A percentile compares a stretch with the other conserved stretches of the same genome.
phyloP scores from a whole-genome alignment of 2,888 invertebrate species.

The Chrysolina haemoptera region DNA sequence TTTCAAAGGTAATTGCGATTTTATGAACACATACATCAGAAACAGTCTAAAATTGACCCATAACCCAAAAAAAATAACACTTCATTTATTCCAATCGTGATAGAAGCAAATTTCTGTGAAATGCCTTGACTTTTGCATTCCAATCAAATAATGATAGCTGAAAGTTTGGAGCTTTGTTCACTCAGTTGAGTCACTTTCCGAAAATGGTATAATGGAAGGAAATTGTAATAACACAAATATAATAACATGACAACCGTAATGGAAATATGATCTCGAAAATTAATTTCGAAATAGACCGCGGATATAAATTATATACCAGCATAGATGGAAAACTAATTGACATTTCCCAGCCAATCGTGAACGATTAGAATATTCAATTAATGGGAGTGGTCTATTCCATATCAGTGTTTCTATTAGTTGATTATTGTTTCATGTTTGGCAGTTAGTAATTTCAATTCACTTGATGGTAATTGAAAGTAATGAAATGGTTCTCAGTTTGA shows the following conservation, averaged over 20 bases:
- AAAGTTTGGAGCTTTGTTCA: not conserved
- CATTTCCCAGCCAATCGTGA: slow-evolving; percentile 24
- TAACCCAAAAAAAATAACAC: too few relatives aligned
- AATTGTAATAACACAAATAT: not conserved
- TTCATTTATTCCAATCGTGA: too few relatives aligned
- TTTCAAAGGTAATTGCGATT: too few relatives aligned
- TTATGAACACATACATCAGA: too few relatives aligned
- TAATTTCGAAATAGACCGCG: slow-evolving; percentile 52
- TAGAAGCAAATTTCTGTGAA: too few relatives aligned
- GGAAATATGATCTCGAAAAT: slow-evolving; percentile 39
- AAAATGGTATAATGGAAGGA: not conserved
- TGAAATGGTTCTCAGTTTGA: not conserved
- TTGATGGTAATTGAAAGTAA: not conserved
- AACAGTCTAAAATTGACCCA: too few relatives aligned
- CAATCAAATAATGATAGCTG: not conserved
- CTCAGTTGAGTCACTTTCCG: not conserved
- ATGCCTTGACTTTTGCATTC: too few relatives aligned
- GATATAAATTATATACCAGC: slow-evolving; percentile 48
- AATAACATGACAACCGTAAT: not conserved
- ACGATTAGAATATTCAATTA: slow-evolving; percentile 7
- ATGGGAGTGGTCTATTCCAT: slow-evolving; percentile 15
- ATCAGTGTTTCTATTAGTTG: not conserved
- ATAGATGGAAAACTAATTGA: slow-evolving; percentile 48
- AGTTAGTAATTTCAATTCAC: not conserved
- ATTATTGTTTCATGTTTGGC: not conserved